phyloP scores from a whole-genome alignment of 2,113 vertebrate genomes.

The Lasiurus borealis region DNA sequence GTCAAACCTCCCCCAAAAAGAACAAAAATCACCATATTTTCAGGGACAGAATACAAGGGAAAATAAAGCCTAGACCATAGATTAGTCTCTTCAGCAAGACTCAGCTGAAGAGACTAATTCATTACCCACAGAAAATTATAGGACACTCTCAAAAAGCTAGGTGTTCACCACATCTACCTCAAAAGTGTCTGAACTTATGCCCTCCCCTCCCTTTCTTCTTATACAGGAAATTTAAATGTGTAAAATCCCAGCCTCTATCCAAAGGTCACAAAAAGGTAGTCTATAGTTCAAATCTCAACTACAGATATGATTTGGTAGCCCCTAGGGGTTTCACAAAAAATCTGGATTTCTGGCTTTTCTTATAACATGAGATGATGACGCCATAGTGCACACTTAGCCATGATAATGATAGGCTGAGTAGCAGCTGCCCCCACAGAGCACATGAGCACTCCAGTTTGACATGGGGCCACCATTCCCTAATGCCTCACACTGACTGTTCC shows the following conservation, averaged over 20 bases:
- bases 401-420: background rate
- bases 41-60: background rate
- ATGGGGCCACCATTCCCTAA: background rate
- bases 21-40: background rate
- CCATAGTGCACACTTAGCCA: background rate
- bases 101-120: background rate
- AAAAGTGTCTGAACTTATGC: slow-evolving; percentile 15
- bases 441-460: background rate
- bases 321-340: background rate
- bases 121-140: slow-evolving; percentile 32
- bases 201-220: slow-evolving; percentile 12
- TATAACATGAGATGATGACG: background rate
- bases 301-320: background rate
- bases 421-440: background rate
- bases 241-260: slow-evolving; percentile 35
- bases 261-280: slow-evolving; percentile 14
- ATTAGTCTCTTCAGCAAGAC: background rate
- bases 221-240: background rate
- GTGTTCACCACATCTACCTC: background rate
- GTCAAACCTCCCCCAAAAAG: slow-evolving; percentile 46
- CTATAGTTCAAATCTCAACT: background rate
- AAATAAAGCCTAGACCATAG: background rate
- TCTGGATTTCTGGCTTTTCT: slow-evolving; percentile 17
- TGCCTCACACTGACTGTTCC: background rate
- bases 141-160: background rate